These are phyloP conservation scores for Nasua narica DNA, from an alignment of 2,797 vertebrate species.

Conservation along the genomic window DNA sequence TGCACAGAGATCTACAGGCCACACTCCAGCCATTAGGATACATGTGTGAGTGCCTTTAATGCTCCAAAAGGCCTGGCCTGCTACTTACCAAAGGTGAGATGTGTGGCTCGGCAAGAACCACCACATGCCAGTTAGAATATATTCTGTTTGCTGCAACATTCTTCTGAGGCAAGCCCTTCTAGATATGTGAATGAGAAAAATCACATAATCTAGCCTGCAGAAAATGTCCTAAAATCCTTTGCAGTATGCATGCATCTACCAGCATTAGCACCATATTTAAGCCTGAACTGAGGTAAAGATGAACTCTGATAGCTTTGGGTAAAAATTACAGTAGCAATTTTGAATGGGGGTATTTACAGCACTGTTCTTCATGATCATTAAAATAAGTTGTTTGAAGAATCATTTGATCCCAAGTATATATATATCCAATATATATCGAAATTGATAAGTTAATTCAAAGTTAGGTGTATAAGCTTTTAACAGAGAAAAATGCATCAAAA, in stretches of 20 bases:
- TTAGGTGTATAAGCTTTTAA: not conserved
- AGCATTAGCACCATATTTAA: conserved; percentile 49
- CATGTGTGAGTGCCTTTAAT: rapidly evolving
- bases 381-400: not conserved
- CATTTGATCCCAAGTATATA: not conserved
- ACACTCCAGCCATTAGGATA: not conserved
- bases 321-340: not conserved
- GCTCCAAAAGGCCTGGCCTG: not conserved
- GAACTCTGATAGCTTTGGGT: not conserved
- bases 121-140: not conserved
- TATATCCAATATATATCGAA: not conserved
- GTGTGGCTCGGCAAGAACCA: not conserved
- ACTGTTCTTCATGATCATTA: not conserved
- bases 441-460: not conserved
- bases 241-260: not conserved
- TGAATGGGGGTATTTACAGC: not conserved
- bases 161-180: not conserved
- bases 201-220: not conserved
- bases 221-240: not conserved
- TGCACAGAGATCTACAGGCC: not conserved
- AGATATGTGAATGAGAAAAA: not conserved
- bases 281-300: not conserved
- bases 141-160: not conserved
- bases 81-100: not conserved
- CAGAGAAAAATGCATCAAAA: not conserved